Evolutionary conservation across 2,888 invertebrate genomes (phyloP).

Genomic region (Brenthis ino): DNA sequence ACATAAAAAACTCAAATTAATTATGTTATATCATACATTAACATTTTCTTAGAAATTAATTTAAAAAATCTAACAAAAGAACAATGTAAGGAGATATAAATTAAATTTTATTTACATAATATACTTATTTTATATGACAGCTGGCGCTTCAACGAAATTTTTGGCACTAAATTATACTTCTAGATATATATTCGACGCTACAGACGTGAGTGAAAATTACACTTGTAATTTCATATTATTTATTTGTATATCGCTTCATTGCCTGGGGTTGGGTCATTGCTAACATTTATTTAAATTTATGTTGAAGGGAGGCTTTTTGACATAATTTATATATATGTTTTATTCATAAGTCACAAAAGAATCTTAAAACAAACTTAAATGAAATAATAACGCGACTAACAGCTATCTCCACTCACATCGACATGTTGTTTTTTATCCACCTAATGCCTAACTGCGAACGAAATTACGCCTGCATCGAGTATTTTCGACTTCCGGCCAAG

Average conservation of each 20-base stretch:
- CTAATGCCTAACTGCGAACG: slow-evolving; percentile 67
- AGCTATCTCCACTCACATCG: slow-evolving; percentile 73
- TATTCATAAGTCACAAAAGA: slow-evolving; percentile 43
- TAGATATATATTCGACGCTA: background rate
- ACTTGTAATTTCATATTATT: slow-evolving; percentile 27
- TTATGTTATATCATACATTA: no score
- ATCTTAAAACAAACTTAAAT: slow-evolving; percentile 65
- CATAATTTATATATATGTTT: slow-evolving; percentile 36
- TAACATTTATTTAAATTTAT: slow-evolving; percentile 36
- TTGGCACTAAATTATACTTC: background rate
- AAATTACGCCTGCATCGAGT: slow-evolving; percentile 68
- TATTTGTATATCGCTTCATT: slow-evolving; percentile 28
- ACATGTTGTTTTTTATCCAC: slow-evolving; percentile 70
- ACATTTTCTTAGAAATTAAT: no score
- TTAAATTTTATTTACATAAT: slow-evolving; percentile 6
- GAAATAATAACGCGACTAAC: slow-evolving; percentile 67
- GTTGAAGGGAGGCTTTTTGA: slow-evolving; percentile 34
- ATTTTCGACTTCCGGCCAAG: slow-evolving; percentile 72
- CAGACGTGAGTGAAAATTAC: slow-evolving; percentile 16
- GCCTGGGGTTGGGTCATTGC: slow-evolving; percentile 31
- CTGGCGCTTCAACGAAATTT: background rate
- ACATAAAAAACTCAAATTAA: no score
- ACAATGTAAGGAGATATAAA: no score
- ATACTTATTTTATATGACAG: background rate
- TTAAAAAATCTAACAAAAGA: no score